Conservation (phyloP, 1,140 invertebrate genomes). For the Druon quercuslanigerum region DNA sequence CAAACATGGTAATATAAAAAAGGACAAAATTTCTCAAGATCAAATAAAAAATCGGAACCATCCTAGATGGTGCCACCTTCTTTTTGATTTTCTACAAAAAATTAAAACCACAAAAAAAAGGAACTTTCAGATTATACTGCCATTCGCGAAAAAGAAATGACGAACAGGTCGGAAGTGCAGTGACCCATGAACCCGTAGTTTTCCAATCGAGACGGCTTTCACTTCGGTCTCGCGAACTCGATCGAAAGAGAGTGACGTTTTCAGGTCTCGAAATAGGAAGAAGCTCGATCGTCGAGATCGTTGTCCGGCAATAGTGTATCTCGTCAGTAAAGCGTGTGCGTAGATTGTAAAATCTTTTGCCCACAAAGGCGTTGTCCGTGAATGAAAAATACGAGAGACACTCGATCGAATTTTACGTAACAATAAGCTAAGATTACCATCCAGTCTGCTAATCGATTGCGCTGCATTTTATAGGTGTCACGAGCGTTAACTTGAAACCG, state of each 20-base stretch:
- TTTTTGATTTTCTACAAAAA: no score
- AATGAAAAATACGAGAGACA: slow-evolving; percentile 32
- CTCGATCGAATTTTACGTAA: slow-evolving; percentile 41
- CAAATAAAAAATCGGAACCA: no score
- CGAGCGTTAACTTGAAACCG: slow-evolving; percentile 30
- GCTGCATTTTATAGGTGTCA: slow-evolving; percentile 33
- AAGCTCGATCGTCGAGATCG: slow-evolving; percentile 16
- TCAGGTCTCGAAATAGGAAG: slow-evolving; percentile 32
- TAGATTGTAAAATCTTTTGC: background rate
- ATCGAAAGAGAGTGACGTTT: slow-evolving; percentile 51
- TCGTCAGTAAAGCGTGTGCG: background rate
- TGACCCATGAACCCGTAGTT: slow-evolving; percentile 32
- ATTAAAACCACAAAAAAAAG: no score
- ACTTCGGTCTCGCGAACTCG: slow-evolving; percentile 31
- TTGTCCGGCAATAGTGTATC: background rate
- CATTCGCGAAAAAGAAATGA: background rate
- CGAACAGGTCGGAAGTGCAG: slow-evolving; percentile 11
- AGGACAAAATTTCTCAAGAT: no score
- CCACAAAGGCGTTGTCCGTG: slow-evolving; percentile 33
- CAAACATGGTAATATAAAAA: no score
- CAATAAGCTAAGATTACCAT: slow-evolving; percentile 35
- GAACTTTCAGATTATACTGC: no score
- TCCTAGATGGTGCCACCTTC: no score
- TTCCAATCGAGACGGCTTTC: slow-evolving; percentile 31
- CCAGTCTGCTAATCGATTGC: slow-evolving; percentile 34